phyloP scores from a whole-genome alignment of 2,113 vertebrate species.

The Podarcis muralis region DNA sequence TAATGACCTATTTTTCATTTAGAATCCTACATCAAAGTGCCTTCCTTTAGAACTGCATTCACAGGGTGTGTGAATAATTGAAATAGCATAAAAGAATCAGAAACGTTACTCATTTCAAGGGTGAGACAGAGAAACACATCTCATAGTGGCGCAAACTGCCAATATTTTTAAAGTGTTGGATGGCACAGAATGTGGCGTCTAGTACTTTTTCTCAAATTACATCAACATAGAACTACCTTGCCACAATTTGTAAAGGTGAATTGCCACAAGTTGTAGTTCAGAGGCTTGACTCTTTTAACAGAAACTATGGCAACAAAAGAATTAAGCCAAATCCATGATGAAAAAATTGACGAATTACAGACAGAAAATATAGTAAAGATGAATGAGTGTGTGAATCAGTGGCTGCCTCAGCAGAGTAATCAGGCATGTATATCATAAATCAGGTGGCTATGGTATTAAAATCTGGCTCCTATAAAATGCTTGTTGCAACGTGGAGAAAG shows the following conservation, averaged over 20 bases:
- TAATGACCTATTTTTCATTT: conserved; percentile 1
- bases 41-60: not conserved
- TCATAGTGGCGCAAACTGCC: not conserved
- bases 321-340: no score
- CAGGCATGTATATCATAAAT: not conserved
- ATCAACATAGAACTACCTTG: not conserved
- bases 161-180: not conserved
- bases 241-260: not conserved
- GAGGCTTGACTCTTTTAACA: no score
- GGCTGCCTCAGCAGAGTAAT: not conserved
- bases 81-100: not conserved
- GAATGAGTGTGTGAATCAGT: not conserved
- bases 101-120: not conserved
- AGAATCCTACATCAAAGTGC: not conserved
- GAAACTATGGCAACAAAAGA: no score
- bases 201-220: not conserved
- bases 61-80: not conserved
- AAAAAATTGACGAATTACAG: not conserved
- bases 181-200: not conserved
- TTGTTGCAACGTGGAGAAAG: not conserved
- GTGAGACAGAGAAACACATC: not conserved
- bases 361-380: not conserved
- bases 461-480: not conserved
- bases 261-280: no score
- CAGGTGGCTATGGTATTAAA: not conserved